Base-by-base conservation (phyloP, 2,113 vertebrate species). In the Chauna torquata region DNA sequence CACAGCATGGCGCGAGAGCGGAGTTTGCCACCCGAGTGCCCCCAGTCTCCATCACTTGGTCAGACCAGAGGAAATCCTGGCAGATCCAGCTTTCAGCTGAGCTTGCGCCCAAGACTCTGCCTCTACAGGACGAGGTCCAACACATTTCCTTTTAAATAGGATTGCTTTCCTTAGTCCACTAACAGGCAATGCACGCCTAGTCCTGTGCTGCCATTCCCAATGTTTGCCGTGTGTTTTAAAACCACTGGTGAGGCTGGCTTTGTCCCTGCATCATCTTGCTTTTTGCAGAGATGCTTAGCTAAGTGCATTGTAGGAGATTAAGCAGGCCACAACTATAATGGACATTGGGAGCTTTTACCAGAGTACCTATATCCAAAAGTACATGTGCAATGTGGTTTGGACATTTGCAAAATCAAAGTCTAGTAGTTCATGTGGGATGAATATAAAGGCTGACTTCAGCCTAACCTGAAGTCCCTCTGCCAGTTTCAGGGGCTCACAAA, bases 61-160 rank as follows among this genome's bases (percentile, higher is more conserved):
- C 2, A 0, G 59, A 83, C 88, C 59, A 66, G 55, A 94, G 88
- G 92, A 96, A 97, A 92, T 52, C 42, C 89, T 75, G 61, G 61
- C 91, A 75, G 69, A 91, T 83, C 55, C 55, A 79, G 83, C 83
- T 96, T 88, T 94, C 72, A 92, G 45, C 40, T 3, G 87, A 87
- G 92, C 89, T 96, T 90, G 83, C 59, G 79, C 78, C 85, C 92
- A 96, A 96, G 71, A 82, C 85, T 68, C 87, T 76, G 58, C 58
- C 54, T 94, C 55, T 82, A 32, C 80, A 88, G 59, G 88, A 80
- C 8, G 0, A 1, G 15, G 42, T 83, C 76, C 79, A 80, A 93
- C 54, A 47, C 4, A 0, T 49, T 80, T 94, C 68, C 64, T 83
- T 85, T 94, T 82, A 85, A 82, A 58, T 65, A 78, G 44, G n/a